Evolutionary conservation across 2,113 vertebrate genomes (phyloP).

Genomic region (Spermophilus dauricus): DNA sequence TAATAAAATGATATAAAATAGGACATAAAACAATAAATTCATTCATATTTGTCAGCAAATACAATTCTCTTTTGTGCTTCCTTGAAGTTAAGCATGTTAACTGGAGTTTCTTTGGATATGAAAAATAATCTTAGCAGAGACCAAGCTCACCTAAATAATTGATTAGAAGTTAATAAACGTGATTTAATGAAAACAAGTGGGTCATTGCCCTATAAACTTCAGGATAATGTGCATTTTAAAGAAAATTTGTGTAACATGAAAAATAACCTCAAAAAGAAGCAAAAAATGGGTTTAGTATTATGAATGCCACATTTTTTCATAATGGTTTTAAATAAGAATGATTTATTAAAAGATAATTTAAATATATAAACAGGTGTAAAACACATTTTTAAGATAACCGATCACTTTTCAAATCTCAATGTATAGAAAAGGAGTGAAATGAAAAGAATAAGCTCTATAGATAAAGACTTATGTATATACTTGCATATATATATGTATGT

Average conservation of each 20-base stretch:
- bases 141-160: not conserved
- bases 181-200: not conserved
- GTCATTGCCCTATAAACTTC: not conserved
- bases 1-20: not conserved
- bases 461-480: not conserved
- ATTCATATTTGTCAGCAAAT: not conserved
- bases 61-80: not conserved
- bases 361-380: not conserved
- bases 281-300: not conserved
- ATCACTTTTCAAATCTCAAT: not conserved
- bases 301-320: not conserved
- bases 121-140: not conserved
- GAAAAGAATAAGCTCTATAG: not conserved
- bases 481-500: not conserved
- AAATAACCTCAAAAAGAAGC: not conserved
- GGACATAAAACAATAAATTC: not conserved
- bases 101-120: not conserved
- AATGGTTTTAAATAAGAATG: not conserved
- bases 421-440: not conserved
- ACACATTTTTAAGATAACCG: not conserved
- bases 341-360: not conserved
- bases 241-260: not conserved
- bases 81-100: not conserved
- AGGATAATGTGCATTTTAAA: not conserved
- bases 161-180: not conserved